phyloP scores from a whole-genome alignment of 2,113 vertebrate genomes.

The Empidonax alnorum region DNA sequence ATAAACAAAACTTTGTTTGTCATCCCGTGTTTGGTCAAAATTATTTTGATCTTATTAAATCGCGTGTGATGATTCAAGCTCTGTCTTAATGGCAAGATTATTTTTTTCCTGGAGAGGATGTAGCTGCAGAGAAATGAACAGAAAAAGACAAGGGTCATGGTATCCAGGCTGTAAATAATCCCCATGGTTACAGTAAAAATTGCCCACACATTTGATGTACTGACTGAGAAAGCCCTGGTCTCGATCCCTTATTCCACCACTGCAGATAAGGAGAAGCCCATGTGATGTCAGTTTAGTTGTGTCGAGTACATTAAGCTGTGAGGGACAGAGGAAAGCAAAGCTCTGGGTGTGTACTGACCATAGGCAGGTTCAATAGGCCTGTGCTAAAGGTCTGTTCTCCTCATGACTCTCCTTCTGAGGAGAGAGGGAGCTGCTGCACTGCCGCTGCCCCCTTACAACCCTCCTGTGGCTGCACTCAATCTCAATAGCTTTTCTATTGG shows the following conservation, averaged over 20 bases:
- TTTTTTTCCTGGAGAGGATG: conserved; percentile 22
- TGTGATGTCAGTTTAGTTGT: background rate
- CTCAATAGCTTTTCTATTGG: background rate
- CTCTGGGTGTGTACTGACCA: background rate
- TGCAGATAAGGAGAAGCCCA: background rate
- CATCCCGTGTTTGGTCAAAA: background rate
- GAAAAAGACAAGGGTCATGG: conserved; percentile 47
- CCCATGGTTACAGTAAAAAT: conserved; percentile 51
- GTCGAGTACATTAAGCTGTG: background rate
- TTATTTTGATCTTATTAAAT: conserved; percentile 57
- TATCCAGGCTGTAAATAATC: conserved; percentile 45
- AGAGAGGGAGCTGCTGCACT: background rate
- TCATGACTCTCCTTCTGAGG: background rate
- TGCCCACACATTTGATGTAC: conserved; percentile 1
- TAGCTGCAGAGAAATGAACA: conserved; percentile 34
- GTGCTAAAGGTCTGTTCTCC: conserved; percentile 8
- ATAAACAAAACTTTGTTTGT: conserved; percentile 66
- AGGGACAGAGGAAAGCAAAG: background rate
- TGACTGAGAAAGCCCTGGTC: background rate
- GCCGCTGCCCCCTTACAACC: background rate
- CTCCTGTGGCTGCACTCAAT: background rate
- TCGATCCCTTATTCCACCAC: background rate
- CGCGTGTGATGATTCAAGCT: background rate
- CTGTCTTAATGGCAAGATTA: background rate
- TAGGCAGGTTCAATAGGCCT: background rate